Evolutionary conservation across 2,797 vertebrate species (phyloP).

Genomic region (Fistularia commersonii): DNA sequence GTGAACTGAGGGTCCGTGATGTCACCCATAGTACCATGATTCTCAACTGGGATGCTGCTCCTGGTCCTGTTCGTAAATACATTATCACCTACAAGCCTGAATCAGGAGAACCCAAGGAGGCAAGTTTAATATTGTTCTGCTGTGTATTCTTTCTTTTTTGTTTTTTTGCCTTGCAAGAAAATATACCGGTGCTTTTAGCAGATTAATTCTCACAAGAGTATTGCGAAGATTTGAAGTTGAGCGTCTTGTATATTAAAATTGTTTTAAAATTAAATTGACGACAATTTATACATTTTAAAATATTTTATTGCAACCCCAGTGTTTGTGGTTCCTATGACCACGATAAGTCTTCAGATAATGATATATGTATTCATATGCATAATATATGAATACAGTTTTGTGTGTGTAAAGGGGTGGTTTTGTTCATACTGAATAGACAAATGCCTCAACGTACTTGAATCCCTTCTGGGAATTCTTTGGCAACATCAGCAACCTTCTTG

Average conservation of each 20-base stretch:
- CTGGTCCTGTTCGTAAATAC: slow-evolving; percentile 88
- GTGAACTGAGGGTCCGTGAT: slow-evolving; percentile 83
- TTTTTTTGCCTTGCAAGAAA: too few relatives aligned
- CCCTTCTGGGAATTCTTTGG: slow-evolving; percentile 40
- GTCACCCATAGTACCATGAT: slow-evolving; percentile 91
- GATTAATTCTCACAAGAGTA: too few relatives aligned
- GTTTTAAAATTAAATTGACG: too few relatives aligned
- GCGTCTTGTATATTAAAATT: too few relatives aligned
- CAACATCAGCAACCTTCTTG: slow-evolving; percentile 28
- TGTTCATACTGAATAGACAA: slow-evolving; percentile 27
- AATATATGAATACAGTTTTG: slow-evolving; percentile 7
- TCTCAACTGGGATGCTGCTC: slow-evolving; percentile 86
- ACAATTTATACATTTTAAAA: too few relatives aligned
- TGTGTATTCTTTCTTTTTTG: too few relatives aligned
- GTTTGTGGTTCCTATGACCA: too few relatives aligned
- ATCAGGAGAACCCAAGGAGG: slow-evolving; percentile 86
- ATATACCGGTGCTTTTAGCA: too few relatives aligned
- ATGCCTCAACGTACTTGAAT: slow-evolving; percentile 43
- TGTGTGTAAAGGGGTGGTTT: slow-evolving; percentile 18
- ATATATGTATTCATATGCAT: too few relatives aligned
- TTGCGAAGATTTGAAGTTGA: too few relatives aligned
- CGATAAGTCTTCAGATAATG: too few relatives aligned
- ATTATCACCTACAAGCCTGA: slow-evolving; percentile 85
- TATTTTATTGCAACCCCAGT: too few relatives aligned
- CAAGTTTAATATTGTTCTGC: slow-evolving; percentile 49